Evolutionary conservation across 1,140 invertebrate species (phyloP), one percentile per base, ranked within the genome.

Genomic region (Platyura marginata): DNA sequence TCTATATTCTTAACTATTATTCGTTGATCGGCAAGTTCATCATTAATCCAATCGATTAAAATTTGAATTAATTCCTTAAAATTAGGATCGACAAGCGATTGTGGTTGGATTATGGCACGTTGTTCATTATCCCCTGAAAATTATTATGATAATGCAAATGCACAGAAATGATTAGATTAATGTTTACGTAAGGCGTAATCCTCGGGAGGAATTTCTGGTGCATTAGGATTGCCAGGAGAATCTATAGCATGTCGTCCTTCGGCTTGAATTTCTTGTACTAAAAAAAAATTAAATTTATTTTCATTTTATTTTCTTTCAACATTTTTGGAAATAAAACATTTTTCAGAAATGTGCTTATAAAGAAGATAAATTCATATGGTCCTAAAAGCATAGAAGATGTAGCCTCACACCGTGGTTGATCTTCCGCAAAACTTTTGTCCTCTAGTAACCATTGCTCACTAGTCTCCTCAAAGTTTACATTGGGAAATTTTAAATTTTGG

Each of bases 11-110:
- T 93, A 0, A 99, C 93, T 55, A 98, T 96, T 43, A 99, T 98
- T 53, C 95, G 71, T 50, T 98, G 88, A 49, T 82, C 72, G 0
- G 93, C 93, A n/a, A 98, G 62, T 61, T 95, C 94, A 67, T 98
- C 91, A 63, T 98, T 98, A 25, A 98, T 90, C 94, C 93, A 98
- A 49, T 96, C 90, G 46, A 94, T 83, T n/a, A 98, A 64, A 37
- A 96, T 79, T 51, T 71, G 68, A 47, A 91, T 80, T 5, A 98
- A 66, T 53, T 94, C 86, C 45, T 79, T 75, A 0, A 98, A 70
- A 63, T 89, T 83, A 0, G 84, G 76, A 62, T 95, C 86, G 39
- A 86, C 81, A 48, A 81, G 74, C 0, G 88, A 90, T 44, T 75
- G 70, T 2, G 84, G 81, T 54, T 94, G 90, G 45, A 98, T 88